Evolutionary conservation across 2,888 invertebrate species (phyloP).

Genomic region (Eurytoma adleriae): DNA sequence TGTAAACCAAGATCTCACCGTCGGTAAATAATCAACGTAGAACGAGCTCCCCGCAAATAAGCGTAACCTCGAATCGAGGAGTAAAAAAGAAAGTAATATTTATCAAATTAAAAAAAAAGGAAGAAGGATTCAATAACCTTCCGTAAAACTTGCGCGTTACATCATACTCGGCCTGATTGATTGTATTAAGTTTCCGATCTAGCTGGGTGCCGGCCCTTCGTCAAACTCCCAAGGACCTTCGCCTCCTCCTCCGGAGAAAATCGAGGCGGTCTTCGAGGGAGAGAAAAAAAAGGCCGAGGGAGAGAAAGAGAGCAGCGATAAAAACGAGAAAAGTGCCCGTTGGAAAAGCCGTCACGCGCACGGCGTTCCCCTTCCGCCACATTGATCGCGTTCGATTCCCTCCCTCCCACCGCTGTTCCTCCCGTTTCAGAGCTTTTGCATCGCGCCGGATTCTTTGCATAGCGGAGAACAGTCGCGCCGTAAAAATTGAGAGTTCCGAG

Average conservation of each 20-base stretch:
- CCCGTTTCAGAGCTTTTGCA: neutral
- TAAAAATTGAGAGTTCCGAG: neutral
- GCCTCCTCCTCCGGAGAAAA: neutral
- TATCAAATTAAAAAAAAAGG: neutral
- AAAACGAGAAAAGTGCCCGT: neutral
- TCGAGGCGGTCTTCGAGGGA: neutral
- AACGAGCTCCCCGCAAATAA: too few species aligned
- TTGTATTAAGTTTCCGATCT: slow-evolving; percentile 22
- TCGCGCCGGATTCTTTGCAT: slow-evolving; percentile 26
- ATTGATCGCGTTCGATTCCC: slow-evolving; percentile 19
- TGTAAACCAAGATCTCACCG: too few species aligned
- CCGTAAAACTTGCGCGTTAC: slow-evolving; percentile 23
- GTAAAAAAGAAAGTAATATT: neutral
- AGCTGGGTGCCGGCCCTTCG: neutral
- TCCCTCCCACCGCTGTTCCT: too few species aligned
- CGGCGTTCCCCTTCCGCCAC: slow-evolving; percentile 4
- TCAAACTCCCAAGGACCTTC: slow-evolving; percentile 2
- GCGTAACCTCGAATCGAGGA: too few species aligned
- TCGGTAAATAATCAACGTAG: too few species aligned
- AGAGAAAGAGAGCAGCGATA: neutral
- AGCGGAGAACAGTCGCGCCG: slow-evolving; percentile 12
- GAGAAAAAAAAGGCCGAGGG: neutral
- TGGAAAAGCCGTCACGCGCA: too few species aligned
- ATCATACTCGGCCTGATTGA: slow-evolving; percentile 30
- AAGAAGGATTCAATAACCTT: neutral